phyloP scores from a whole-genome alignment of 1,140 invertebrate species.

The Oppia nitens region DNA sequence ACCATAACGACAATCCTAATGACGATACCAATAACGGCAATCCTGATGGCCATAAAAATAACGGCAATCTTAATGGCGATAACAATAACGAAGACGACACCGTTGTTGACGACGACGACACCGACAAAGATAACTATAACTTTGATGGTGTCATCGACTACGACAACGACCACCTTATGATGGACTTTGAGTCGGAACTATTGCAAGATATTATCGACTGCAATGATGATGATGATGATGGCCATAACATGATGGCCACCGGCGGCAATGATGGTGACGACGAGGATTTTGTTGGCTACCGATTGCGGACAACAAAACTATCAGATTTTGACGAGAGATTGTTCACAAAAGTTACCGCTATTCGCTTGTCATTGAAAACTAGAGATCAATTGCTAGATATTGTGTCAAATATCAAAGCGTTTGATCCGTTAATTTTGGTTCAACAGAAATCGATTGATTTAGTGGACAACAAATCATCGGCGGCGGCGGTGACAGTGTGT shows the following conservation, averaged over 20 bases:
- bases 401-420: neutral
- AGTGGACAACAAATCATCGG: neutral
- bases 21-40: neutral
- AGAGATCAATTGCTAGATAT: neutral
- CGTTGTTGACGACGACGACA: neutral
- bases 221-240: neutral
- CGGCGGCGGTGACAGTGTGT: neutral
- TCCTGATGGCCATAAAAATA: neutral
- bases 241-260: too few relatives aligned
- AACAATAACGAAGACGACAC: neutral
- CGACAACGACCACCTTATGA: neutral
- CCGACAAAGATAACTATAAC: neutral
- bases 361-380: neutral
- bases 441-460: neutral
- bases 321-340: neutral
- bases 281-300: neutral
- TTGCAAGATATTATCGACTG: neutral
- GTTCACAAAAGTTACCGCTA: neutral
- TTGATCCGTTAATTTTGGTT: neutral
- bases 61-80: neutral
- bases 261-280: neutral
- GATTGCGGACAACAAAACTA: neutral
- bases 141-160: neutral
- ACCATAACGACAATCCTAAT: neutral
- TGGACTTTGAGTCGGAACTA: too few relatives aligned